These are phyloP conservation scores for Aldabrachelys gigantea DNA, from an alignment of 2,113 vertebrate genomes.

Conservation along the genomic window DNA sequence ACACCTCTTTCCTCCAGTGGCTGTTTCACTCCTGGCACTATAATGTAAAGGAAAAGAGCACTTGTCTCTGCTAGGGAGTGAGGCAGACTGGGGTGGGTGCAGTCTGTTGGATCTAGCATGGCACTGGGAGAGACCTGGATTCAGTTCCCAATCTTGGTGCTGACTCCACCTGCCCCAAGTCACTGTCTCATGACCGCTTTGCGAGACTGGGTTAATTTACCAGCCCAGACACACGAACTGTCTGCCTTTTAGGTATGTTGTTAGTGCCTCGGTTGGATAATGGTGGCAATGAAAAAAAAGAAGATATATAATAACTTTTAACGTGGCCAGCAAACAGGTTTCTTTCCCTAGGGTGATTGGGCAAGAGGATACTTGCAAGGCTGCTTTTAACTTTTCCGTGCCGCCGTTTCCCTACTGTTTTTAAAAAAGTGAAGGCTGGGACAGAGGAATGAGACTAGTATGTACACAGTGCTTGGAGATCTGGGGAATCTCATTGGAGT, in stretches of 20 bases:
- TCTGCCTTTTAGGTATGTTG: neutral
- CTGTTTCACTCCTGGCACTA: slow-evolving; percentile 15
- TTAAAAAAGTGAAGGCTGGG: neutral
- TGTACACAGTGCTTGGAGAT: neutral
- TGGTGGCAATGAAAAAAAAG: neutral
- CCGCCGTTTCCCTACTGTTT: fast-evolving
- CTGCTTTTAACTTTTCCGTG: neutral
- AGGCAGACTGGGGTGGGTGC: neutral
- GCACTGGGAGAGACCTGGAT: neutral
- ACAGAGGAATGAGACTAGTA: neutral
- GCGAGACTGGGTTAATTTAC: neutral
- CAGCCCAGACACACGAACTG: neutral
- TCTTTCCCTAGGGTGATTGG: neutral
- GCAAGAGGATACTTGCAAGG: neutral
- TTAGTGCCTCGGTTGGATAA: neutral
- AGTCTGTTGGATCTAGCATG: neutral
- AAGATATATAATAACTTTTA: neutral
- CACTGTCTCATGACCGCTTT: neutral
- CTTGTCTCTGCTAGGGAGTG: neutral
- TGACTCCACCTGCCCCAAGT: neutral
- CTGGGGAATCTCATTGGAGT: neutral
- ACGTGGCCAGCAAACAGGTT: neutral
- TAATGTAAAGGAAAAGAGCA: fast-evolving
- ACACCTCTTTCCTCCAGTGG: slow-evolving; percentile 49
- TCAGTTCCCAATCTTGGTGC: neutral